Conservation (phyloP, 2,113 vertebrate genomes). For the Cercopithecus mona region DNA sequence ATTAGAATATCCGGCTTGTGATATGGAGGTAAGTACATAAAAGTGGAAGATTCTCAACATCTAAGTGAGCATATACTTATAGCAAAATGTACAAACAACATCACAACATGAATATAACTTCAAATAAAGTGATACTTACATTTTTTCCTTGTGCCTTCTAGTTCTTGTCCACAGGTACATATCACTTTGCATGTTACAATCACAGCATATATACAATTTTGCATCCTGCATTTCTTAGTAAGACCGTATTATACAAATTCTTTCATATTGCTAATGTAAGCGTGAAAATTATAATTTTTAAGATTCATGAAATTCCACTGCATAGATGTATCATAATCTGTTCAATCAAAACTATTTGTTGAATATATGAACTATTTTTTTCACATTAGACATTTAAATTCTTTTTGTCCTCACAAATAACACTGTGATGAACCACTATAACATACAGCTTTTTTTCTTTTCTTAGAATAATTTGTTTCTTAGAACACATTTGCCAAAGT, state of each 20-base stretch:
- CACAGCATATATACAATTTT: not conserved
- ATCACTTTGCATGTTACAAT: not conserved
- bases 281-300: not conserved
- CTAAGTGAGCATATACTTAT: not conserved
- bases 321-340: not conserved
- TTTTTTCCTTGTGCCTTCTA: not conserved
- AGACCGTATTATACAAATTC: not conserved
- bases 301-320: not conserved
- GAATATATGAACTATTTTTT: conserved; percentile 32
- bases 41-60: not conserved
- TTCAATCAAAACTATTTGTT: not conserved
- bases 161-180: not conserved
- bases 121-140: conserved; percentile 30
- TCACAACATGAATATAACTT: not conserved
- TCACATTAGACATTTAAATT: not conserved
- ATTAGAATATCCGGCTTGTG: not conserved
- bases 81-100: not conserved
- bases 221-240: not conserved
- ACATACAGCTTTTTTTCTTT: not conserved
- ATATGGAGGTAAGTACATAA: not conserved
- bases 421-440: not conserved
- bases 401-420: not conserved
- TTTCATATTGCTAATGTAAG: not conserved
- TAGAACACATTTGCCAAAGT: conserved; percentile 13
- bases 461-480: conserved; percentile 38